These are phyloP conservation scores for Gnatocerus cornutus DNA, from an alignment of 2,888 invertebrate genomes.

Conservation along the genomic window DNA sequence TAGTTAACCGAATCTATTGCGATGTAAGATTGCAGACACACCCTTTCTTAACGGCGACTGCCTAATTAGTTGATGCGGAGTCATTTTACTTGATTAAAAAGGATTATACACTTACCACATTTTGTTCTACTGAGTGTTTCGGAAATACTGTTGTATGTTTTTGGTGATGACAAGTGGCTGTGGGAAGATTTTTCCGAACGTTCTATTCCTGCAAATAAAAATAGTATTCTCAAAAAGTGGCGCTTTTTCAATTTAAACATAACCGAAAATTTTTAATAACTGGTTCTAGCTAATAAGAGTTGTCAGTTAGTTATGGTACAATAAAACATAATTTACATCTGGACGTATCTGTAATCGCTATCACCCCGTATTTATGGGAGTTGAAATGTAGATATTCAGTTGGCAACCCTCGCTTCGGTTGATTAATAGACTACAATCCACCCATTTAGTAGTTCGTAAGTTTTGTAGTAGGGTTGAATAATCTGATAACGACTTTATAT, in stretches of 20 bases:
- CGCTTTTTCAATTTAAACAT: not conserved
- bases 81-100: conserved; percentile 27
- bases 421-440: conserved; percentile 68
- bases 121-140: conserved; percentile 67
- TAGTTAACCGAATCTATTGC: conserved; percentile 67
- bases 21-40: conserved; percentile 56
- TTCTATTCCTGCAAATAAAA: conserved; percentile 59
- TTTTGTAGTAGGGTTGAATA: conserved; percentile 65
- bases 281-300: conserved; percentile 45
- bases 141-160: conserved; percentile 67
- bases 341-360: conserved; percentile 60
- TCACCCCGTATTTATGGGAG: conserved; percentile 63
- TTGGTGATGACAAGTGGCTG: conserved; percentile 65
- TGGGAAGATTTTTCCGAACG: conserved; percentile 65
- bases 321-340: conserved; percentile 62
- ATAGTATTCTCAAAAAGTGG: conserved; percentile 3
- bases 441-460: conserved; percentile 68
- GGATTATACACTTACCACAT: conserved; percentile 65
- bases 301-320: conserved; percentile 59
- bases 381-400: conserved; percentile 62
- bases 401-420: conserved; percentile 61
- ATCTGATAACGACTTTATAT: conserved; percentile 67
- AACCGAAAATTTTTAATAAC: conserved; percentile 18
- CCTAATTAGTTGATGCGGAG: conserved; percentile 24
- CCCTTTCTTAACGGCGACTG: conserved; percentile 39